Conservation (phyloP, 2,888 invertebrate genomes). For the Ptycholaimellus sp. region DNA sequence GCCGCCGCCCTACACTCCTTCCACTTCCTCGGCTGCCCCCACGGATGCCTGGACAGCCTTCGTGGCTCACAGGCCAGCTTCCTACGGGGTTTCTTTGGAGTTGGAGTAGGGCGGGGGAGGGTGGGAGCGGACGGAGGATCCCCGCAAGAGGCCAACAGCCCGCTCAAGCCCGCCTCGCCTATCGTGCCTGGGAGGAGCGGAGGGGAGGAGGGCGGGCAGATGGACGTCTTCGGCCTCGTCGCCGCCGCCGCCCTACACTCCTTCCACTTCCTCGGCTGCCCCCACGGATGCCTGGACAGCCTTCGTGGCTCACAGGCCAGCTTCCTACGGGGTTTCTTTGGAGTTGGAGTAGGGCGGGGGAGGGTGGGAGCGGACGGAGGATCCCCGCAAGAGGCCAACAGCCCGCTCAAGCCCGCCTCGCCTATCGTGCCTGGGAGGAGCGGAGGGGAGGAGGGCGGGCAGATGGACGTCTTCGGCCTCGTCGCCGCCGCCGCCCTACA, state of each 20-base stretch:
- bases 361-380: no score
- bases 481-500: no score
- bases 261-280: slow-evolving; percentile 73
- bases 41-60: slow-evolving; percentile 61
- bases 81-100: slow-evolving; percentile 56
- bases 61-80: slow-evolving; percentile 68
- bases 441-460: no score
- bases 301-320: slow-evolving; percentile 58
- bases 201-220: no score
- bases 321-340: slow-evolving; percentile 55
- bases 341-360: no score
- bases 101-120: no score
- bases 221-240: no score
- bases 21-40: slow-evolving; percentile 75
- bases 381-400: neutral
- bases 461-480: no score
- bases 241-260: no score
- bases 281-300: slow-evolving; percentile 62
- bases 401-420: neutral
- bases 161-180: neutral
- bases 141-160: neutral
- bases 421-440: neutral
- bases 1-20: no score
- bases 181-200: neutral
- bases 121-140: no score